Conservation (phyloP, 92 coral and sea anemone species). For the Parazoanthus swiftii region DNA sequence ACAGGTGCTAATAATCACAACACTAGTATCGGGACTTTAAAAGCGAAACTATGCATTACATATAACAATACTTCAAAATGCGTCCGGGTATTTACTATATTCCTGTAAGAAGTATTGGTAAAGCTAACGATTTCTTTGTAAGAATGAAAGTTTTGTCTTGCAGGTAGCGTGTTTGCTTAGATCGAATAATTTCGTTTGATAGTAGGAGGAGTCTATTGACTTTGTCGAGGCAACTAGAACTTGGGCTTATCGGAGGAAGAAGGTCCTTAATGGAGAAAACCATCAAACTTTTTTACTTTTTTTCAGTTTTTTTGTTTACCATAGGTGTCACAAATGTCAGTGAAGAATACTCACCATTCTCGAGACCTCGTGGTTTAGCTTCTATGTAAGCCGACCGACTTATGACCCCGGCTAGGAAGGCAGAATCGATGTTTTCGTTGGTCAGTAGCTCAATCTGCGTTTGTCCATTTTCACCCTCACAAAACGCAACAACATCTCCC, state of each 20-base stretch:
- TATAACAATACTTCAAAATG: too few species aligned
- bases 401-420: conserved; percentile 92
- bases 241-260: not conserved
- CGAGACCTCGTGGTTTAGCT: conserved; percentile 66
- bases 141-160: too few species aligned
- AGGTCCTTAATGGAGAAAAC: too few species aligned
- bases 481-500: conserved; percentile 95
- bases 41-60: too few species aligned
- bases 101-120: too few species aligned
- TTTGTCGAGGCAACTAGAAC: not conserved
- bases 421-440: conserved; percentile 63
- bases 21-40: too few species aligned
- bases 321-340: too few species aligned
- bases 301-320: not conserved
- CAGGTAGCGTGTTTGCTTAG: not conserved
- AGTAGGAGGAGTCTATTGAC: not conserved
- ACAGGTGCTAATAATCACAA: too few species aligned
- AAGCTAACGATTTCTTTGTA: too few species aligned
- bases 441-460: conserved; percentile 70
- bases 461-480: conserved; percentile 73
- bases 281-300: too few species aligned
- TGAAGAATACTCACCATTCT: conserved; percentile 46
- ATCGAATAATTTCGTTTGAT: too few species aligned
- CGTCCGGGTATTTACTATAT: too few species aligned
- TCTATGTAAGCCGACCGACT: conserved; percentile 89